Base-by-base conservation (phyloP, 1,140 invertebrate species). In the Pseudomyrmex flavicornis region DNA sequence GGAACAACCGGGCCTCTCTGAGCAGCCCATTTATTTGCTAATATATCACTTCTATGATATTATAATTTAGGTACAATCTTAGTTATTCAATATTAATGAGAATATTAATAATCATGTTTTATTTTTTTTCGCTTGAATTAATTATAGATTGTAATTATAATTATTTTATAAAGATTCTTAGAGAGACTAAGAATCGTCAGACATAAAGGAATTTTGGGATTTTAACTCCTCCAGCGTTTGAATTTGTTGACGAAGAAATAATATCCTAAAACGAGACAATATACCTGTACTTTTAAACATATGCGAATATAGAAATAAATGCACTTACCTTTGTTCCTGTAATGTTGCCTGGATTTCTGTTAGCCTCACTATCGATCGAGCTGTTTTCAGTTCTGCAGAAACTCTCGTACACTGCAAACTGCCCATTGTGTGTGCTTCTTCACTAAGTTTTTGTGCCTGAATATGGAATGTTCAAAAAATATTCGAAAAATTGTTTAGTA, bases 301-400 rank as follows among this genome's bases (percentile, higher is more conserved):
- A 26, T n/a, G 20, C 7, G 20, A 22, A 15, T 59, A 13, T 17
- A 52, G n/a, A 2, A 17, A 9, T 35, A 35, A 35, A 35, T 35
- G 44, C 76, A 94, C 95, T 93, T 92, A 98, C 98, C 98, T 98
- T 96, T 99, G 98, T 96, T 99, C 98, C 95, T 99, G 98, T 93
- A 99, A 95, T 84, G 98, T 99, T 79, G 98, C 98, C 95, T 98
- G 98, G 94, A 99, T 99, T 96, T 99, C 98, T 50, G 98, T 98
- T 91, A 98, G 96, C 90, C 98, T 96, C 85, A 99, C 98, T 91
- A 99, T 95, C 86, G 98, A 99, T 86, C 98, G 96, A 86, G 98
- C 98, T 94, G 97, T 98, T 95, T 99, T 99, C 82, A 99, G 95
- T 92, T 99, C 98, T 50, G 98, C 97, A 68, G 98, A 99, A 86